Percentiles rank a stretch among this genome's conserved stretches.
These are phyloP conservation scores for Sinocyclocheilus anophthalmus DNA, from an alignment of 2,113 vertebrate species.

Conservation along the genomic window DNA sequence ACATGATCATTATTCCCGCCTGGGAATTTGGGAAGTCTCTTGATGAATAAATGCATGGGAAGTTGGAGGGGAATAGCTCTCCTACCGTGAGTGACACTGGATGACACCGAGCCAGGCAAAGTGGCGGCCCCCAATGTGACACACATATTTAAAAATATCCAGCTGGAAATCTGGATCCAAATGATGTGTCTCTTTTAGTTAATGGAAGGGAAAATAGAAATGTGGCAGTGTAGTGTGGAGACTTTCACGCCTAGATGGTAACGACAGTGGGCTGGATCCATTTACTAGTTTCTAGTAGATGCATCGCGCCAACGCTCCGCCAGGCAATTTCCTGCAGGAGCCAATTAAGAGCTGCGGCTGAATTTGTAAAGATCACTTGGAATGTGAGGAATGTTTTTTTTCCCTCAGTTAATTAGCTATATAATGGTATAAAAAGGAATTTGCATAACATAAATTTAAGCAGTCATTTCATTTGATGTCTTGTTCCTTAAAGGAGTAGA, in stretches of 20 bases:
- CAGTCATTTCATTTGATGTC: slow-evolving; percentile 25
- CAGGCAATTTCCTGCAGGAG: slow-evolving; percentile 51
- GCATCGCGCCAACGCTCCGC: background rate
- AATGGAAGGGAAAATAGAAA: slow-evolving; percentile 74
- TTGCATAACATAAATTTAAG: slow-evolving; percentile 49
- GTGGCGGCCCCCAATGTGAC: slow-evolving; percentile 22
- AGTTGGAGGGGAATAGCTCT: slow-evolving; percentile 52
- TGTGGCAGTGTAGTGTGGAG: slow-evolving; percentile 59
- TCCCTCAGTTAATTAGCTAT: slow-evolving; percentile 58
- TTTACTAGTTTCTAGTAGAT: slow-evolving; percentile 43
- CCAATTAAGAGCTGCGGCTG: slow-evolving; percentile 60
- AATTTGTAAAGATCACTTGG: slow-evolving; percentile 47
- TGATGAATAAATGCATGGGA: slow-evolving; percentile 56
- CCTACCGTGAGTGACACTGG: slow-evolving; percentile 36
- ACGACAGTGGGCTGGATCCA: slow-evolving; percentile 58
- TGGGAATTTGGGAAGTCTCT: slow-evolving; percentile 40
- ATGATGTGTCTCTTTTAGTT: slow-evolving; percentile 65
- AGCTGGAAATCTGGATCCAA: slow-evolving; percentile 62
- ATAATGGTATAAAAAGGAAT: slow-evolving; percentile 31
- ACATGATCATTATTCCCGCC: slow-evolving; percentile 28
- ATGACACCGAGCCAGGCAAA: slow-evolving; percentile 41
- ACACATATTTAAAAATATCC: slow-evolving; percentile 49
- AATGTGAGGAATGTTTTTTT: slow-evolving; percentile 36
- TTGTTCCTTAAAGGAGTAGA: slow-evolving; percentile 39
- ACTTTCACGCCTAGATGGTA: slow-evolving; percentile 65